These are phyloP conservation scores for Anarrhichthys ocellatus DNA, from an alignment of 2,113 vertebrate genomes.

Conservation along the genomic window DNA sequence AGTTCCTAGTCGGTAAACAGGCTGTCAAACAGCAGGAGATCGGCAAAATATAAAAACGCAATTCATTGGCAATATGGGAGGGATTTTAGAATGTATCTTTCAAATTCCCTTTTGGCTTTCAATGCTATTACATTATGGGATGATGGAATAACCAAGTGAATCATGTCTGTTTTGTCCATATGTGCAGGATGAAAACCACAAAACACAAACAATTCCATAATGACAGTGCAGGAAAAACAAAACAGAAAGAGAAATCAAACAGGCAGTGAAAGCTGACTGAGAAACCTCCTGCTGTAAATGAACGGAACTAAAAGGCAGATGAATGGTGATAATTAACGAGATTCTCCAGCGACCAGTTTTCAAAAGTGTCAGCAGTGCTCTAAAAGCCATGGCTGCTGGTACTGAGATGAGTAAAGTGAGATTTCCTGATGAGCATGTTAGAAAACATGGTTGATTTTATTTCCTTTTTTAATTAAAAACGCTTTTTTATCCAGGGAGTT, in stretches of 20 bases:
- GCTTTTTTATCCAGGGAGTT: background rate
- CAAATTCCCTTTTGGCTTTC: constrained; percentile 26
- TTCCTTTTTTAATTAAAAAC: background rate
- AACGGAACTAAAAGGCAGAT: background rate
- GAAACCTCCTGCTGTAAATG: constrained; percentile 4
- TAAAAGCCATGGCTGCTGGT: background rate
- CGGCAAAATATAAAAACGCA: constrained; percentile 1
- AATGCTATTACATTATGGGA: constrained; percentile 6
- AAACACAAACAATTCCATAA: constrained; percentile 21
- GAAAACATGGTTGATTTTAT: background rate
- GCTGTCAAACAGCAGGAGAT: constrained; percentile 19
- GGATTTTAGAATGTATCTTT: constrained; percentile 20
- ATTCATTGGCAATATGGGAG: constrained; percentile 16
- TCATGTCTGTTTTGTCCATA: constrained; percentile 31
- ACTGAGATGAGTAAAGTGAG: background rate
- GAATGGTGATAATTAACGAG: background rate
- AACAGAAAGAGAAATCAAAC: background rate
- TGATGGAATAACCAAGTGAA: constrained; percentile 5
- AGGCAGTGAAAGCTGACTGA: constrained; percentile 2
- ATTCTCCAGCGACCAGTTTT: constrained; percentile 1
- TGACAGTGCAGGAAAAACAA: background rate
- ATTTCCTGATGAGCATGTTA: background rate
- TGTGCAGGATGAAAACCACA: constrained; percentile 21
- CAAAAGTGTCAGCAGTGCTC: constrained; percentile 5
- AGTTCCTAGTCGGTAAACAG: background rate